Percentiles rank a stretch among this genome's conserved stretches.
phyloP scores from a whole-genome alignment of 2,888 invertebrate genomes.

The Pseudococcus jackbeardsleyi region DNA sequence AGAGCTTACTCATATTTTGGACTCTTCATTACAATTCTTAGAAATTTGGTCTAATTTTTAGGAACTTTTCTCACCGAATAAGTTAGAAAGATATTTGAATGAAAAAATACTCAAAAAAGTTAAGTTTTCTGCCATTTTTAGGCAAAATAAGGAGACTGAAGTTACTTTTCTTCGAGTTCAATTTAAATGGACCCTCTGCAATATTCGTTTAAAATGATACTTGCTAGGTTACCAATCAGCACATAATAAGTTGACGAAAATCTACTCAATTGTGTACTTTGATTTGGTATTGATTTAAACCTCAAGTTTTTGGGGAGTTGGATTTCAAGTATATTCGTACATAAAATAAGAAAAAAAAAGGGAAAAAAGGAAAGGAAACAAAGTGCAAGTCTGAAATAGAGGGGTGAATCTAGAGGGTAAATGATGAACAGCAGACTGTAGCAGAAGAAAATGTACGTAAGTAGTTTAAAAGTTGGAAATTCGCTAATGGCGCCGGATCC shows the following conservation, averaged over 20 bases:
- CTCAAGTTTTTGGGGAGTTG: not conserved
- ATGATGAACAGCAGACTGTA: constrained; percentile 25
- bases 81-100: too few relatives aligned
- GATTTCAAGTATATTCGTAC: not conserved
- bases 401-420: constrained; percentile 28
- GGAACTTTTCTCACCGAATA: too few relatives aligned
- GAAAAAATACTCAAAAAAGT: too few relatives aligned
- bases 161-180: too few relatives aligned
- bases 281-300: constrained; percentile 34
- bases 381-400: constrained; percentile 2
- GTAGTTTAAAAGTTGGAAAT: constrained; percentile 41
- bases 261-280: not conserved
- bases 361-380: not conserved
- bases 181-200: too few relatives aligned
- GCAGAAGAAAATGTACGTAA: constrained; percentile 20
- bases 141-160: too few relatives aligned
- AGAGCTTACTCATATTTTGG: too few relatives aligned
- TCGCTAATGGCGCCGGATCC: constrained; percentile 37
- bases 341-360: not conserved
- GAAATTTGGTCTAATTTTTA: too few relatives aligned
- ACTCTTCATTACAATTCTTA: too few relatives aligned
- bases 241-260: not conserved
- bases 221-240: not conserved
- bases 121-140: too few relatives aligned
- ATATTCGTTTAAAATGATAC: too few relatives aligned